Base-by-base conservation (phyloP, 2,113 vertebrate genomes). In the Todiramphus chloris region DNA sequence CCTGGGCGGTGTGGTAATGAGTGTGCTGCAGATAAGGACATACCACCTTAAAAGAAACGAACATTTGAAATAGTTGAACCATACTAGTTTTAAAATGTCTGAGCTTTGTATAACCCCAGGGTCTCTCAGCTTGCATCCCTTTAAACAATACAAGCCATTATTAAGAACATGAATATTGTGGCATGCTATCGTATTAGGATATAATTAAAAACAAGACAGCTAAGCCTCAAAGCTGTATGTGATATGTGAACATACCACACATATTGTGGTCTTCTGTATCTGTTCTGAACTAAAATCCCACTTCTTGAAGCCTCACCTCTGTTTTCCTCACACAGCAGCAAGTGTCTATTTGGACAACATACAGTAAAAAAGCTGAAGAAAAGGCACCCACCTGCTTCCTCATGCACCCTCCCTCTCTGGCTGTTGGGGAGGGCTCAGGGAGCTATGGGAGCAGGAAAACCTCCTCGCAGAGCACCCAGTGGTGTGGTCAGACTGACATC, bases 131-230 rank as follows among this genome's bases (percentile, higher is more conserved):
- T 93, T 90, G 33, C 59, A 91, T 70, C 73, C 95, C 60, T 64
- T 94, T 78, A 56, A 95, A 97, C 72, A 93, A 93, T 83, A 87
- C 64, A 79, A 89, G 20, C 69, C 68, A 77, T 85, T 82, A 89
- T 79, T 88, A 83, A 95, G 90, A 96, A 72, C 56, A 60, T 72
- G 90, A 94, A 68, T 84, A 93, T 78, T 48, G 70, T 63, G 66
- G 16, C 69, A 25, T 77, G 73, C 79, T 96, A 83, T 83, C 88
- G 41, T 60, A 59, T 89, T 95, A 94, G 89, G 68, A 79, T 91
- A 82, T 25, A 88, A 96, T 59, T 96, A 95, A 96, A 98, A 95
- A 78, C 60, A 83, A 90, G 90, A 95, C 91, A 48, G 63, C 68
- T 80, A 92, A 69, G 59, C 60, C 88, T 83, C 91, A 95, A 74